Conservation (phyloP, 2,113 vertebrate genomes). For the Thamnaconus septentrionalis region DNA sequence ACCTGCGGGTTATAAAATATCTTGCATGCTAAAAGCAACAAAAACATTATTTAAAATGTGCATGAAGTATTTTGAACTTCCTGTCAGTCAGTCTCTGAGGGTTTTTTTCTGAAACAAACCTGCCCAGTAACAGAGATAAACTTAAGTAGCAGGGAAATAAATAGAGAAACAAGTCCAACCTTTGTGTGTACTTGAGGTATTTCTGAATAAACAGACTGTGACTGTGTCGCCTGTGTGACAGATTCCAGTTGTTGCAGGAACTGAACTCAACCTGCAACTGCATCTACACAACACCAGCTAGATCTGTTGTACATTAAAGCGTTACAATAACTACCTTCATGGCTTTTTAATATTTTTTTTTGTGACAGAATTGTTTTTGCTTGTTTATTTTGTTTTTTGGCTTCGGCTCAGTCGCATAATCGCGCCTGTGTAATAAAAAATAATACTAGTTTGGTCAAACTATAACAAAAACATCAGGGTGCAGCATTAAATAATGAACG, state of each 20-base stretch:
- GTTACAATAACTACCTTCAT: no score
- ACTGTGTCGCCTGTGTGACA: no score
- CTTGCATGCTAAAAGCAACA: neutral
- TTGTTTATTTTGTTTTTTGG: neutral
- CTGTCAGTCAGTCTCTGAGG: no score
- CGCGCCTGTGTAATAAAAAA: no score
- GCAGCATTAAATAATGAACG: neutral
- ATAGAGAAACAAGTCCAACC: slow-evolving; percentile 1
- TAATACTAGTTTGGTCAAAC: slow-evolving; percentile 16
- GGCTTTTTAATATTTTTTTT: no score
- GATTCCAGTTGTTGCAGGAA: no score
- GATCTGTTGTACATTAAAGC: no score
- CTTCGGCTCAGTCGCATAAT: neutral
- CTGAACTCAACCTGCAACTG: no score
- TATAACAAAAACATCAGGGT: neutral
- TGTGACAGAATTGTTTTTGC: neutral
- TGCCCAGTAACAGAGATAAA: neutral
- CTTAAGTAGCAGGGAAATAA: slow-evolving; percentile 1
- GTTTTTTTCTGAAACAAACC: neutral
- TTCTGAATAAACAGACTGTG: neutral
- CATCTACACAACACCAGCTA: no score
- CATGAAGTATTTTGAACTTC: neutral
- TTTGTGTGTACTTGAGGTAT: neutral
- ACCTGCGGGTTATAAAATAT: neutral
- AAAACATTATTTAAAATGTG: neutral